Evolutionary conservation across 2,888 invertebrate species (phyloP).

Genomic region (Apamea epomidion): DNA sequence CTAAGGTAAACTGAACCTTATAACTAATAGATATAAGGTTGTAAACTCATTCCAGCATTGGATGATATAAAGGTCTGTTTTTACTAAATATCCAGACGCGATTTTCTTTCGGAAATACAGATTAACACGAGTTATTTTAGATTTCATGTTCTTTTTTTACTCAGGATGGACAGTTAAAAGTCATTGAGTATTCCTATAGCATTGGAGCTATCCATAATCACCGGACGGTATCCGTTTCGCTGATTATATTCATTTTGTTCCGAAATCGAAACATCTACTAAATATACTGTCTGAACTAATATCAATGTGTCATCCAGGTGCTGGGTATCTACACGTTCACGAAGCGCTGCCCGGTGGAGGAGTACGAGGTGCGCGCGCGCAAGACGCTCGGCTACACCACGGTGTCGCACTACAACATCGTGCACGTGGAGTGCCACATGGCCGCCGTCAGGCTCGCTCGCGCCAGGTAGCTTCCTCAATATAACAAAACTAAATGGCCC

Average conservation of each 20-base stretch:
- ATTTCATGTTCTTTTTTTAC: background rate
- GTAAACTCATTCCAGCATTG: background rate
- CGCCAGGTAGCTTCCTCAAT: slow-evolving; percentile 74
- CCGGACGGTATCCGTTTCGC: background rate
- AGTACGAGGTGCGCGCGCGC: slow-evolving; percentile 96
- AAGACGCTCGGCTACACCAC: slow-evolving; percentile 97
- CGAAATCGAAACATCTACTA: background rate
- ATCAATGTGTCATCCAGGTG: slow-evolving; percentile 86
- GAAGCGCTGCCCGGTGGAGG: slow-evolving; percentile 98
- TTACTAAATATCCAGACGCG: background rate
- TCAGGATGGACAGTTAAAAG: background rate
- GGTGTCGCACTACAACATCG: slow-evolving; percentile 99
- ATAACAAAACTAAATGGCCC: background rate
- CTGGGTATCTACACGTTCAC: slow-evolving; percentile 99
- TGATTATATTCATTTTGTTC: background rate
- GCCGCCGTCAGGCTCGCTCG: slow-evolving; percentile 95
- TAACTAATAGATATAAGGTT: background rate
- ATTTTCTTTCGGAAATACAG: background rate
- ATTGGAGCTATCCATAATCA: background rate
- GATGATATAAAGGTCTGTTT: background rate
- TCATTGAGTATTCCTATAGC: background rate
- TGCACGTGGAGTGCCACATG: slow-evolving; percentile 99
- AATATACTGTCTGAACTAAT: background rate
- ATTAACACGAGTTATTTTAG: background rate
- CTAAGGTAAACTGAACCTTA: slow-evolving; percentile 90